phyloP scores from a whole-genome alignment of 2,113 vertebrate genomes.

The Sander vitreus region DNA sequence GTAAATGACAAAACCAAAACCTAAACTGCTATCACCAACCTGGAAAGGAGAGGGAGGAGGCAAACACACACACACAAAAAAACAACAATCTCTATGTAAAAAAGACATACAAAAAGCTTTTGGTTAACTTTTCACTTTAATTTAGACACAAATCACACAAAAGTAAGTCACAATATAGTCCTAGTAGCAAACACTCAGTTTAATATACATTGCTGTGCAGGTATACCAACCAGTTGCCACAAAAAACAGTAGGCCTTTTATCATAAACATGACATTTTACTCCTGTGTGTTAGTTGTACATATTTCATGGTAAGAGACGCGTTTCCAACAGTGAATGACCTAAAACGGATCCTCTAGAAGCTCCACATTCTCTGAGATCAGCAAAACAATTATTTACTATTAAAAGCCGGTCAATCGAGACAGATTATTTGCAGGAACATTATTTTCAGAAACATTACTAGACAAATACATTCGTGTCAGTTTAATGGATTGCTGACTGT shows the following conservation, averaged over 20 bases:
- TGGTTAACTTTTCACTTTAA: conserved; percentile 49
- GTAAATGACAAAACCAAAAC: too few relatives aligned
- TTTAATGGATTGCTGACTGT: conserved; percentile 28
- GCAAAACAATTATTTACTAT: conserved; percentile 17
- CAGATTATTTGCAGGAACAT: conserved; percentile 15
- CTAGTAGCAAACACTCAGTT: conserved; percentile 38
- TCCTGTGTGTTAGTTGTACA: not conserved
- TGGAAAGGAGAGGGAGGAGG: too few relatives aligned
- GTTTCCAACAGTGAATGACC: conserved; percentile 2
- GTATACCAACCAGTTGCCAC: conserved; percentile 35
- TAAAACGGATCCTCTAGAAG: conserved; percentile 17
- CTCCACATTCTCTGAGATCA: conserved; percentile 26
- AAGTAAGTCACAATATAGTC: conserved; percentile 28
- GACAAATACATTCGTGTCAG: conserved; percentile 47
- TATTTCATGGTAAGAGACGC: not conserved
- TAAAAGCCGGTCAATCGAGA: conserved; percentile 8
- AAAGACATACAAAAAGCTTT: not conserved
- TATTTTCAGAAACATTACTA: conserved; percentile 14
- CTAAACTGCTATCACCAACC: too few relatives aligned
- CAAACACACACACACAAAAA: not conserved
- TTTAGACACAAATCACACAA: conserved; percentile 58
- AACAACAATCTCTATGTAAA: too few relatives aligned
- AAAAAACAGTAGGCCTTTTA: conserved; percentile 21
- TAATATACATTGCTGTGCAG: conserved; percentile 21
- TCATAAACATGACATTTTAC: conserved; percentile 15